Evolutionary conservation across 2,797 vertebrate genomes (phyloP), one percentile per base, ranked within the genome.

Genomic region (Schizopygopsis pylzovi): DNA sequence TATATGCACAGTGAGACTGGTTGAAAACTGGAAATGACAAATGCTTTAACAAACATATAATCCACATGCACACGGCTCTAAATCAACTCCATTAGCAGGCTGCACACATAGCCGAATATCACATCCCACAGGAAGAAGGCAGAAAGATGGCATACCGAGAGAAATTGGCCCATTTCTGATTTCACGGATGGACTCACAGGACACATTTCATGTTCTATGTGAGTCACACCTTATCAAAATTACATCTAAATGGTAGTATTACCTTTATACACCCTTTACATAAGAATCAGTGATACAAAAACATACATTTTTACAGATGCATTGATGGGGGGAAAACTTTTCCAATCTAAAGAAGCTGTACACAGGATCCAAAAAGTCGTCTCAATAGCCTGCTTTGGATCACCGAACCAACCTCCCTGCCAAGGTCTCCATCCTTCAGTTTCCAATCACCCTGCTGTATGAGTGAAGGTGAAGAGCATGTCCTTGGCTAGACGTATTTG

Each of bases 91-190:
- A 67, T 68, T 45, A 56, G 28, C n/a, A 71, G 63, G 25, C 45
- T 88, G 72, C n/a, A 78, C 87, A 82, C 71, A 72, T 59, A 73
- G 72, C 45, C 18, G 59, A 77, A 68, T 76, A 73, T 68, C 49
- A 52, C 61, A 61, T 81, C 54, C 39, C 37, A 81, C 63, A 71
- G 82, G 49, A 67, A 81, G 43, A 28, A 59, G 49, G 41, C 61
- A 77, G 65, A 52, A 84, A 83, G 77, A 73, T 84, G 22, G 54
- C 63, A 70, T 61, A 49, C 25, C 71, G 6, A 49, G 39, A 76
- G 13, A 84, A 41, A 87, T 41, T 84, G 82, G 59, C 71, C 86
- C 20, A 84, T 84, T 87, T 87, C 67, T 81, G 82, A 81, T 84
- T 87, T 84, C 78, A 81, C n/a, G 56, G 63, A 82, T 72, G 78